Conservation (phyloP, 1,140 invertebrate genomes). For the Drosophila ogumai region DNA sequence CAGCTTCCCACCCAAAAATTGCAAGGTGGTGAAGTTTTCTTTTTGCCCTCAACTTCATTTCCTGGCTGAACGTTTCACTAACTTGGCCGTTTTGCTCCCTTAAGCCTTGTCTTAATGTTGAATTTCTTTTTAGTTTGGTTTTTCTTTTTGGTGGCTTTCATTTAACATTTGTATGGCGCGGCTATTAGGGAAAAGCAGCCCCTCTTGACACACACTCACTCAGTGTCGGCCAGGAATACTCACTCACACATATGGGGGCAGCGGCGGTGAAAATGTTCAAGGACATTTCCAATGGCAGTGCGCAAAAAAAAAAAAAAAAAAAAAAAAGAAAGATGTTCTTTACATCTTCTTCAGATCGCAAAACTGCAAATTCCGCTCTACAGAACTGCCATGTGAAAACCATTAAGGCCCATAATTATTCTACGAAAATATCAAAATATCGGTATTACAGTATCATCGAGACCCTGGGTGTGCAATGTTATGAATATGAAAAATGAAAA, state of each 20-base stretch:
- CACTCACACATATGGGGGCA: constrained; percentile 17
- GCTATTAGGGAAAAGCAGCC: constrained; percentile 47
- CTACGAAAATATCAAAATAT: constrained; percentile 29
- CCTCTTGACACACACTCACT: constrained; percentile 45
- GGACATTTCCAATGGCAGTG: constrained; percentile 66
- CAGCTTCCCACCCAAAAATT: constrained; percentile 11
- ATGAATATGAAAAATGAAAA: constrained; percentile 78
- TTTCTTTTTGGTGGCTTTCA: constrained; percentile 8
- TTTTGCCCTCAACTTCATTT: constrained; percentile 17
- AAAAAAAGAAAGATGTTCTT: not conserved
- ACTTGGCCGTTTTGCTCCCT: constrained; percentile 5
- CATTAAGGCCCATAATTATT: constrained; percentile 62
- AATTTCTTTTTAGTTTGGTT: constrained; percentile 17
- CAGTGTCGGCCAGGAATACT: not conserved
- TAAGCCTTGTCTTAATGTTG: not conserved
- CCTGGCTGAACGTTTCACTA: constrained; percentile 12
- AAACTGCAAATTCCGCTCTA: constrained; percentile 22
- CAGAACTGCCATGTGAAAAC: constrained; percentile 51
- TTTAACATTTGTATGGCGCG: constrained; percentile 21
- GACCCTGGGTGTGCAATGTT: constrained; percentile 49
- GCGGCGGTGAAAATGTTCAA: constrained; percentile 51
- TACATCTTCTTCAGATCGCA: constrained; percentile 33
- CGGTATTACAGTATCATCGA: constrained; percentile 35
- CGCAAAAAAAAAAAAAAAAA: constrained; percentile 40
- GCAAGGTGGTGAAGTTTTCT: not conserved